Evolutionary conservation across 2,888 invertebrate genomes (phyloP), one percentile per base, ranked within the genome.

Genomic region (Osmoderma eremita): DNA sequence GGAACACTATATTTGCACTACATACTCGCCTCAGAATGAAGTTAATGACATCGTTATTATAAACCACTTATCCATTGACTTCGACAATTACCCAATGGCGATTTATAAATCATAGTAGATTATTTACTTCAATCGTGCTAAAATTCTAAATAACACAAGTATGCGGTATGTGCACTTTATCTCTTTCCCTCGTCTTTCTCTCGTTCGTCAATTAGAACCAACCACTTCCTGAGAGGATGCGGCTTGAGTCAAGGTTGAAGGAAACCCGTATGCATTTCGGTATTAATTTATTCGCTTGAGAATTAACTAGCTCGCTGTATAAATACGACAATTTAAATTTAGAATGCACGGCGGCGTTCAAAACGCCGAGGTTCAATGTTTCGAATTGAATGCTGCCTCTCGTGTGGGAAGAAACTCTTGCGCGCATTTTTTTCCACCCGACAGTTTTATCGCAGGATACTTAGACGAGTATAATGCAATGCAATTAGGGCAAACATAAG

Each of bases 211-310:
- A 24, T 30, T 30, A 6, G 15, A n/a, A 56, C 45, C 58, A n/a
- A 56, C 45, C 58, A 48, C 45, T 61, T 61, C 58, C 58, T 61
- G 15, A 61, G 30, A 30, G 56, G 56, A 56, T 56, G 56, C 42
- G 24, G 42, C 42, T 56, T 30, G 45, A 45, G 45, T 61, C 58
- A 61, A 61, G 58, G 58, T 24, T 61, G 45, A 12, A 15, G 30
- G 45, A 61, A 48, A 24, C 45, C 13, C 15, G 39, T 8, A 54
- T 39, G 54, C 39, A 56, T 41, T 56, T 56, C 41, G 56, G 45
- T 10, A 61, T 61, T 61, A 61, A 61, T 61, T 48, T 61, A 48
- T 30, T 48, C 30, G 58, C 58, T 13, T 45, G 45, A 17, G 45
- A 61, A 61, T 61, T 20, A 61, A 45, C 48, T 17, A 12, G 30